Evolutionary conservation across 2,797 vertebrate species (phyloP).

Genomic region (Myotis findleyi): DNA sequence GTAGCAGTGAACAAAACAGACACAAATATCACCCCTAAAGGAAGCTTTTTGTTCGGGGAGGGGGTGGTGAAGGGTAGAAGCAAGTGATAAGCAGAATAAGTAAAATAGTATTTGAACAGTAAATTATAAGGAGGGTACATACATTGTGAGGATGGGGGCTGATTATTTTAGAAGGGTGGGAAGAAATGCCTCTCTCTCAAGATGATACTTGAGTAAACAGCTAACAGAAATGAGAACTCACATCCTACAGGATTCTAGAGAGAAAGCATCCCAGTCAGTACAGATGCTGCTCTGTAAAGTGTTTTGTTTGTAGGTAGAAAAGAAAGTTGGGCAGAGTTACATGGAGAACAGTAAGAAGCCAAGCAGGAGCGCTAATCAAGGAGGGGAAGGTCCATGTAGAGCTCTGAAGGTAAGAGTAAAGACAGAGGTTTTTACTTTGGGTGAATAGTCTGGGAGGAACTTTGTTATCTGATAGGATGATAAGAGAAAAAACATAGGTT

Average conservation of each 20-base stretch:
- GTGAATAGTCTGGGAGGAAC: neutral
- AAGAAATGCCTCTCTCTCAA: neutral
- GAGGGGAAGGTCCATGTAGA: neutral
- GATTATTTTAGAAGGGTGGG: neutral
- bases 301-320: neutral
- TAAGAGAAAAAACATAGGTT: neutral
- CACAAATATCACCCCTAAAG: neutral
- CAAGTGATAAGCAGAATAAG: neutral
- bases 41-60: neutral
- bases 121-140: neutral
- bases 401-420: neutral
- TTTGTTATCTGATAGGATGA: neutral
- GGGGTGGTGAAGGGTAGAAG: too few relatives aligned
- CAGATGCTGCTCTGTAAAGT: neutral
- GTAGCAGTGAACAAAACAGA: neutral
- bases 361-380: neutral
- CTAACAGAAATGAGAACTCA: neutral
- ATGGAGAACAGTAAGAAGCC: neutral
- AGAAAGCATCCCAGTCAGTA: too few relatives aligned
- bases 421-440: neutral
- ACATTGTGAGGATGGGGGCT: too few relatives aligned
- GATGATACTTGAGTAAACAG: neutral
- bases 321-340: fast-evolving
- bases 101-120: neutral
- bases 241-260: neutral